Conservation (phyloP, 2,113 vertebrate species). For the Crotalus horridus region DNA sequence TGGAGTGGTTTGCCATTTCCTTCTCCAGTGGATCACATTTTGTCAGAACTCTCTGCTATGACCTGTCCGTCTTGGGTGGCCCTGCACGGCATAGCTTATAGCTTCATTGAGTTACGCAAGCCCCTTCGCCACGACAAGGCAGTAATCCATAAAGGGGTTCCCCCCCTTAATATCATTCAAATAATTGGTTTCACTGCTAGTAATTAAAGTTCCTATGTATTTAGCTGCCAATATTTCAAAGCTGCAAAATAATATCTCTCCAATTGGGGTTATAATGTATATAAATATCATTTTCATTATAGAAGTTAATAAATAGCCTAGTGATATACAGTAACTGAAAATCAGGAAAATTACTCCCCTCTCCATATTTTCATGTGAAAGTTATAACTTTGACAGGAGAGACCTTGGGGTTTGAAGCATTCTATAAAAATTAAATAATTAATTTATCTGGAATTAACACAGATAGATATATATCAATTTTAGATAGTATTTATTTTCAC, state of each 20-base stretch:
- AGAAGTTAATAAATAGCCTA: neutral
- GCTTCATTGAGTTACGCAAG: too few relatives aligned
- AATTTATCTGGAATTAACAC: neutral
- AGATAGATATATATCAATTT: neutral
- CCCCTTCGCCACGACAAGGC: too few relatives aligned
- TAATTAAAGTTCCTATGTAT: neutral
- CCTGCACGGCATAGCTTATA: too few relatives aligned
- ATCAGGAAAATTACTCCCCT: neutral
- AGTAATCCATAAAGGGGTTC: too few relatives aligned
- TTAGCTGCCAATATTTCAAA: neutral
- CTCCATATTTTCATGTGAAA: neutral
- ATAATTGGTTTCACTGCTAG: neutral
- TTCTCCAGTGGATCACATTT: too few relatives aligned
- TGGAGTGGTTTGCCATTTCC: too few relatives aligned
- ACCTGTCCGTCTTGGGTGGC: too few relatives aligned
- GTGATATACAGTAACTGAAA: neutral
- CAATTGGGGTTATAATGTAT: neutral
- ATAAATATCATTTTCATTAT: neutral
- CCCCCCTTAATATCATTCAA: neutral
- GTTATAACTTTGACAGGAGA: neutral
- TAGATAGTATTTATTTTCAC: neutral
- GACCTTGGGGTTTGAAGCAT: neutral
- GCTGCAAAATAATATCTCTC: neutral
- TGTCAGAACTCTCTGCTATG: too few relatives aligned
- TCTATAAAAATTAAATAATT: neutral